A percentile compares a stretch with the other conserved stretches of the same genome.
phyloP scores from a whole-genome alignment of 2,113 vertebrate genomes.

The Nyctibius bracteatus region DNA sequence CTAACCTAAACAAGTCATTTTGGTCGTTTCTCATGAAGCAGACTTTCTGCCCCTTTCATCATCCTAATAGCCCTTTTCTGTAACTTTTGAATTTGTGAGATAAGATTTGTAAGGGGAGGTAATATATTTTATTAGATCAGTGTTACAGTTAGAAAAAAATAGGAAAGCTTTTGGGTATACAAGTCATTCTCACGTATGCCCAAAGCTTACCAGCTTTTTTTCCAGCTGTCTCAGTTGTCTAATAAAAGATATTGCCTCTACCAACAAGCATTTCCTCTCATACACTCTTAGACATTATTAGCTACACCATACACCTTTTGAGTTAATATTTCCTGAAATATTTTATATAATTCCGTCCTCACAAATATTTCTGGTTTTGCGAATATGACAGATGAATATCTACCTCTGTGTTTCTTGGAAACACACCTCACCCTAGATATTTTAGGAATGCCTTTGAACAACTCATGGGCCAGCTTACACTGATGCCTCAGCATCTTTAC shows the following conservation, averaged over 20 bases:
- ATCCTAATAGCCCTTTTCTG: not conserved
- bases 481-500: not conserved
- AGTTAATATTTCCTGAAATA: not conserved
- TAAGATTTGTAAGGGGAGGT: not conserved
- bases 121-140: not conserved
- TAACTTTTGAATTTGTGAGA: not conserved
- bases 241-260: not conserved
- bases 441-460: not conserved
- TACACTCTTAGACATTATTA: not conserved
- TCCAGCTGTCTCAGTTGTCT: not conserved
- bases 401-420: not conserved
- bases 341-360: not conserved
- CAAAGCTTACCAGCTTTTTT: not conserved
- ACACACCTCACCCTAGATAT: not conserved
- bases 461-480: not conserved
- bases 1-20: not conserved
- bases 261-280: not conserved
- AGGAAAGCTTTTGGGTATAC: not conserved
- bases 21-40: not conserved
- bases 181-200: not conserved
- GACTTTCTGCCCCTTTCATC: not conserved
- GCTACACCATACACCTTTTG: not conserved
- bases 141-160: not conserved
- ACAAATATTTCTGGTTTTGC: not conserved
- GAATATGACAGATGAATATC: not conserved